These are phyloP conservation scores for Holacanthus passer DNA, from an alignment of 2,113 vertebrate species.

Conservation along the genomic window DNA sequence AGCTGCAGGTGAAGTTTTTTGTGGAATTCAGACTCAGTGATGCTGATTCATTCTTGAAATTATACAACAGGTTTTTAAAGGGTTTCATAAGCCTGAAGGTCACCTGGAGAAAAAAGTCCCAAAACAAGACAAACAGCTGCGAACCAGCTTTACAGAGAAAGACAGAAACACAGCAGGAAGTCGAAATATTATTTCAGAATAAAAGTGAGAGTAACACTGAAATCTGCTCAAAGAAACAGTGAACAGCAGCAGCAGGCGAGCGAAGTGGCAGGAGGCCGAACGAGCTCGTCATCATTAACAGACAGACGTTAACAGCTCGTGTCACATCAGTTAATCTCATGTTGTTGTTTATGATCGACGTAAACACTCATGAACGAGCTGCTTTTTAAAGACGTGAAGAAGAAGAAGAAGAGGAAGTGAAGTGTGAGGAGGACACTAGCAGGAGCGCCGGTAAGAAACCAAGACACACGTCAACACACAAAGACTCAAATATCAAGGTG, in stretches of 20 bases:
- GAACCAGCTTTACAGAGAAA: too few relatives aligned
- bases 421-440: neutral
- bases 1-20: too few relatives aligned
- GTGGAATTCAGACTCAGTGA: neutral
- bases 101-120: too few relatives aligned
- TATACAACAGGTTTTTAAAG: neutral
- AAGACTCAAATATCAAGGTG: too few relatives aligned
- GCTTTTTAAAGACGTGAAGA: slow-evolving; percentile 12
- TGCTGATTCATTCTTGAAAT: neutral
- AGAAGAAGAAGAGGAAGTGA: neutral
- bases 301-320: slow-evolving; percentile 1
- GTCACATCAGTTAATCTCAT: slow-evolving; percentile 44
- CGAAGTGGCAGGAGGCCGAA: neutral
- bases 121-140: slow-evolving; percentile 7
- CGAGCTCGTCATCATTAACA: slow-evolving; percentile 20
- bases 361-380: neutral
- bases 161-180: neutral
- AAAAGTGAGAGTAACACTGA: neutral
- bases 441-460: neutral
- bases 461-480: neutral
- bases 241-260: neutral
- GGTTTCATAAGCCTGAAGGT: neutral
- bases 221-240: neutral
- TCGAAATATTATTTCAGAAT: neutral
- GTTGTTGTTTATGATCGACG: slow-evolving; percentile 45